These are phyloP conservation scores for Aurelia coerulea DNA, from an alignment of 30 jellyfish, hydroid and myxozoan genomes.

Conservation along the genomic window DNA sequence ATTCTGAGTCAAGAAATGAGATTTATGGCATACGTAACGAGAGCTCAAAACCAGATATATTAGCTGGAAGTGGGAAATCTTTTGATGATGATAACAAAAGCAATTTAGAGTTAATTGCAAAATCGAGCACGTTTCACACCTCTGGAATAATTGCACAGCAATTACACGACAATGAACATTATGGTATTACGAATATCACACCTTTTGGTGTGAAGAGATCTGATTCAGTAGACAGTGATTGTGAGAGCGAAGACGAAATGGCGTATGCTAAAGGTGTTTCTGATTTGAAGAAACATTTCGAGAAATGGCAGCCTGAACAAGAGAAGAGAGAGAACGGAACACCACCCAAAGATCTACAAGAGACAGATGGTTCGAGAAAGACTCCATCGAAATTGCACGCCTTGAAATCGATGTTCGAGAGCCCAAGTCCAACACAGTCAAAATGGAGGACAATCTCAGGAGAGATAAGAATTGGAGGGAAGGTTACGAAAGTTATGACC, in stretches of 20 bases:
- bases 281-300: conserved; percentile 39
- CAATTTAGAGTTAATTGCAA: background rate
- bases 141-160: background rate
- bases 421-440: background rate
- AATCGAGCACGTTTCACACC: background rate
- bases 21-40: no score
- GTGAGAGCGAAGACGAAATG: conserved; percentile 27
- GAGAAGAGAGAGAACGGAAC: background rate
- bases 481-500: background rate
- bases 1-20: no score
- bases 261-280: conserved; percentile 51
- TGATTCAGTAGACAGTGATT: no score
- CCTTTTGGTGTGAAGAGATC: no score
- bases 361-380: background rate
- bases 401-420: conserved; percentile 42
- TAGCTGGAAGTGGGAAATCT: no score
- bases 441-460: background rate
- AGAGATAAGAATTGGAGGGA: background rate
- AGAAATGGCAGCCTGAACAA: conserved; percentile 29
- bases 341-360: background rate
- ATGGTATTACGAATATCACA: background rate
- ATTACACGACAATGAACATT: background rate
- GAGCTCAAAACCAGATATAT: no score
- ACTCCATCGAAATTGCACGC: conserved; percentile 19
- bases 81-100: no score